Percentiles rank a stretch among this genome's conserved stretches.
phyloP scores from a whole-genome alignment of 2,888 invertebrate genomes.

The Pasiphila rectangulata region DNA sequence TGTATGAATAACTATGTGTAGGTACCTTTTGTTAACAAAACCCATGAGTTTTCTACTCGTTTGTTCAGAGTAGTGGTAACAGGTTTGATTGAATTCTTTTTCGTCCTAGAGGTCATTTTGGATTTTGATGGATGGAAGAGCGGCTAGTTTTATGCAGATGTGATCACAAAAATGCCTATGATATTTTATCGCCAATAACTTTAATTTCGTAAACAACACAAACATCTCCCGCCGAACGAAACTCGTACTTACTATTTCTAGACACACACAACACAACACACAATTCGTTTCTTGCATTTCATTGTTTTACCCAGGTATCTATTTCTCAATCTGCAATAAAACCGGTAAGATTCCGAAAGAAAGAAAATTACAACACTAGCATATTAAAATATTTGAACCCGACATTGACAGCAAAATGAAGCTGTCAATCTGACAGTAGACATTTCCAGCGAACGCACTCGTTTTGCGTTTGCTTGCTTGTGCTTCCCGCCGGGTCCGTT shows the following conservation, averaged over 20 bases:
- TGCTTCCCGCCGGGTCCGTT: no score
- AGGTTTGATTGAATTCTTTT: conserved; percentile 78
- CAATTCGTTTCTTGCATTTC: no score
- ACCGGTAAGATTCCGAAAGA: neutral
- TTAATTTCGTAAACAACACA: no score
- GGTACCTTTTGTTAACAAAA: conserved; percentile 84
- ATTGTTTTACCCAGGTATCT: neutral
- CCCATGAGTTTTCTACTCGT: conserved; percentile 84
- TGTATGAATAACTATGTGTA: no score
- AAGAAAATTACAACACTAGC: neutral
- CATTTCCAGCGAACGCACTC: no score
- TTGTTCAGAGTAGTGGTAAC: conserved; percentile 67
- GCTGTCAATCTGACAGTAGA: no score
- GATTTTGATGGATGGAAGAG: no score
- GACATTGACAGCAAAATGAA: neutral
- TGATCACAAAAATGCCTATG: no score
- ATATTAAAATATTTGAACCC: no score
- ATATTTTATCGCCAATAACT: no score
- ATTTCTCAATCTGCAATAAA: neutral
- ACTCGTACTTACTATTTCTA: neutral
- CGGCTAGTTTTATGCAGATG: no score
- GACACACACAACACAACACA: conserved; percentile 1
- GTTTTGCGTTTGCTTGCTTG: no score
- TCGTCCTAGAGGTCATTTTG: conserved; percentile 76
- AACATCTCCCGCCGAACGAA: neutral